Evolutionary conservation across 2,113 vertebrate genomes (phyloP).

Genomic region (Clarias magur): DNA sequence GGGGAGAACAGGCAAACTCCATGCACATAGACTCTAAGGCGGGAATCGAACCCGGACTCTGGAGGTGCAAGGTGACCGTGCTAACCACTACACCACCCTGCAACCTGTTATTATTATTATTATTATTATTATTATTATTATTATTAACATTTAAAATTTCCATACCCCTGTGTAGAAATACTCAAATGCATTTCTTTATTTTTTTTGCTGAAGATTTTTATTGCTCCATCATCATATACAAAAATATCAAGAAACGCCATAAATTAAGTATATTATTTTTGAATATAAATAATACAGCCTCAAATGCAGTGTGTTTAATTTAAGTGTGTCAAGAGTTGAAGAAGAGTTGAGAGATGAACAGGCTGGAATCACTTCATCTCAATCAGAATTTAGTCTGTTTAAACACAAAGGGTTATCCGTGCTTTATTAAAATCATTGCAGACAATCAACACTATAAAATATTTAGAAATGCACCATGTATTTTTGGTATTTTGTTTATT

Average conservation of each 20-base stretch:
- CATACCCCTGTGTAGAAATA: not conserved
- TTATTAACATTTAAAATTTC: not conserved
- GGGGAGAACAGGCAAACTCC: too few relatives aligned
- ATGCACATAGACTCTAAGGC: too few relatives aligned
- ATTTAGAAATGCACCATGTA: not conserved
- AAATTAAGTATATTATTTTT: too few relatives aligned
- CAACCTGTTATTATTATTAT: not conserved
- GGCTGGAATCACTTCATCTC: too few relatives aligned
- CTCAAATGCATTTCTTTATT: too few relatives aligned
- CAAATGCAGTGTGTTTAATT: too few relatives aligned
- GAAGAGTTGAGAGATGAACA: not conserved
- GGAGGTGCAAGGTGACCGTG: too few relatives aligned
- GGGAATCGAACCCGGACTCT: too few relatives aligned
- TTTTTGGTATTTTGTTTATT: not conserved
- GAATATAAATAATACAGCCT: not conserved
- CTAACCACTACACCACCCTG: too few relatives aligned
- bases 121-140: conserved; percentile 8
- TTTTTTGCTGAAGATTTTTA: too few relatives aligned
- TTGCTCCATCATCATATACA: too few relatives aligned
- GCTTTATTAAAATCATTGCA: not conserved
- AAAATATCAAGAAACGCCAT: too few relatives aligned
- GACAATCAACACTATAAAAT: not conserved
- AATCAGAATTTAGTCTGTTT: not conserved
- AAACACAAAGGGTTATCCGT: not conserved
- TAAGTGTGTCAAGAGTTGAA: not conserved